Percentiles rank a stretch among this genome's conserved stretches.
phyloP scores from a whole-genome alignment of 2,113 vertebrate genomes.

The Carollia perspicillata region DNA sequence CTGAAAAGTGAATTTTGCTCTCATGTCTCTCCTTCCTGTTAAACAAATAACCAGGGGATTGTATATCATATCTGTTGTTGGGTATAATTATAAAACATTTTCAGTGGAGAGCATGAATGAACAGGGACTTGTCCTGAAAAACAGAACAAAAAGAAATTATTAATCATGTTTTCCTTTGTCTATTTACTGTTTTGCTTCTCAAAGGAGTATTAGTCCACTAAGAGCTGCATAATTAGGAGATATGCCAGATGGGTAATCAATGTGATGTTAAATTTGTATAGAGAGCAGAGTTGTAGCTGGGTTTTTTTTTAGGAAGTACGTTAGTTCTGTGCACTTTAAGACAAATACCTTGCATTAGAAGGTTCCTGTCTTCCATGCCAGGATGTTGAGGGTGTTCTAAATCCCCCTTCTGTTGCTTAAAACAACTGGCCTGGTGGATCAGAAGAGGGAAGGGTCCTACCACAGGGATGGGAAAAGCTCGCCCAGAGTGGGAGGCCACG shows the following conservation, averaged over 20 bases:
- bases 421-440: background rate
- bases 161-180: slow-evolving; percentile 80
- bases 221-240: slow-evolving; percentile 82
- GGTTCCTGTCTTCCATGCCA: slow-evolving; percentile 54
- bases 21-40: background rate
- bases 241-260: slow-evolving; percentile 85
- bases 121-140: slow-evolving; percentile 76
- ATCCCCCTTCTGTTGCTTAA: background rate
- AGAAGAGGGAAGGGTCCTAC: background rate
- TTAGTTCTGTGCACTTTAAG: slow-evolving; percentile 73
- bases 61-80: slow-evolving; percentile 61
- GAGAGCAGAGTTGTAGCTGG: slow-evolving; percentile 62
- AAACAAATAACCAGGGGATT: slow-evolving; percentile 61
- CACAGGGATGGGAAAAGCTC: slow-evolving; percentile 45
- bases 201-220: slow-evolving; percentile 80
- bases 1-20: slow-evolving; percentile 33
- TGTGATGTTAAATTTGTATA: slow-evolving; percentile 85
- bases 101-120: slow-evolving; percentile 55
- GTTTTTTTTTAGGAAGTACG: slow-evolving; percentile 37
- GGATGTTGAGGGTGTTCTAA: slow-evolving; percentile 67
- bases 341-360: slow-evolving; percentile 68
- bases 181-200: slow-evolving; percentile 79
- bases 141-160: slow-evolving; percentile 81
- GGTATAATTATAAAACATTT: slow-evolving; percentile 68
- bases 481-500: background rate